Percentiles rank a stretch among this genome's conserved stretches.
Conservation (phyloP, 2,797 vertebrate genomes). For the Phoebastria nigripes region DNA sequence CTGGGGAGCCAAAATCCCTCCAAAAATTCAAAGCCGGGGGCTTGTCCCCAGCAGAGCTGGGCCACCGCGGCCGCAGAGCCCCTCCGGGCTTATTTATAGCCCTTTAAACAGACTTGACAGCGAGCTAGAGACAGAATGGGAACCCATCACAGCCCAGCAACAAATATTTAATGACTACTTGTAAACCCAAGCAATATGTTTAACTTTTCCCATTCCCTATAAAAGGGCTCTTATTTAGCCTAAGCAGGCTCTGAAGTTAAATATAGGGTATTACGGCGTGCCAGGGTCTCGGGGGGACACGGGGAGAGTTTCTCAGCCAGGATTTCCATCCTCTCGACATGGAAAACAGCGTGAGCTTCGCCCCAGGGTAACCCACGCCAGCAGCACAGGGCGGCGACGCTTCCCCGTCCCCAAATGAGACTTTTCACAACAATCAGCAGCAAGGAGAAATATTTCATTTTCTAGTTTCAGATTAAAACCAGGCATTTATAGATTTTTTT, state of each 20-base stretch:
- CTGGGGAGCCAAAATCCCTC: background rate
- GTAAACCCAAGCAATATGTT: slow-evolving; percentile 10
- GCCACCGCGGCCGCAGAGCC: background rate
- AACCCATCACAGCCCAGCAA: background rate
- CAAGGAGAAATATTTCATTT: background rate
- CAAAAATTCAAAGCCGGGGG: background rate
- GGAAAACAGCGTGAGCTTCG: rapidly evolving
- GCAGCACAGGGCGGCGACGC: background rate
- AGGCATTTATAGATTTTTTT: background rate
- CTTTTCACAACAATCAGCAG: background rate
- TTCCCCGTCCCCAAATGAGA: background rate
- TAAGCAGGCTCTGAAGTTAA: background rate
- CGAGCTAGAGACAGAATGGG: background rate
- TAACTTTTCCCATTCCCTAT: background rate
- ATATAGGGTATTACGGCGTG: background rate
- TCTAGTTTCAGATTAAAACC: background rate
- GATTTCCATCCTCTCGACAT: background rate
- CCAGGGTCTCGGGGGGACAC: background rate
- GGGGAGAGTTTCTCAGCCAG: background rate
- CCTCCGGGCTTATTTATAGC: background rate
- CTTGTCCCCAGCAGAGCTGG: background rate
- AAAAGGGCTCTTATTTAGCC: background rate
- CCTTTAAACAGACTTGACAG: background rate
- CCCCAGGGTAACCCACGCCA: background rate
- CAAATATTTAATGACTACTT: slow-evolving; percentile 10